Base-by-base conservation (phyloP, 2,113 vertebrate species). In the Zosterops hypoxanthus region DNA sequence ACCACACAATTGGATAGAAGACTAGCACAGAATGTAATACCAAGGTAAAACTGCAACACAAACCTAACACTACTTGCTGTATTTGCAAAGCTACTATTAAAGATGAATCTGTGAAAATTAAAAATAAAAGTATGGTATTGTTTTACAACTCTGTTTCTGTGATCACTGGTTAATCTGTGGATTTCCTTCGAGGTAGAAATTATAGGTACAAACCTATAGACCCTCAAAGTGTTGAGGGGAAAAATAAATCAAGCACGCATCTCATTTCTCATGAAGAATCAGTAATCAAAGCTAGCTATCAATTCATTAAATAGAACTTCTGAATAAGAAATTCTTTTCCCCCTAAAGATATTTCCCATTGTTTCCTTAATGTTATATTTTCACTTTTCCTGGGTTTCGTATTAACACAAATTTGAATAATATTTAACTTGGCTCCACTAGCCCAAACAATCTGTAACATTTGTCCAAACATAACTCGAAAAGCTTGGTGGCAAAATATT, bases 331-430 rank as follows among this genome's bases (percentile, higher is more conserved):
- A 50, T 39, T 77, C 7, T 53, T 61, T 41, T 7, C 4, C n/a
- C 33, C 23, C 13, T 8, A 8, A 26, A 64, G n/a, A 72, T 8
- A 63, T 29, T 63, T 73, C 49, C 53, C 29, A n/a, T 65, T 87
- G 90, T 87, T 71, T 39, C 52, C 55, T 77, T 88, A 6, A 70
- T 18, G 13, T 53, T 61, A 19, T 25, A 83, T 81, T 90, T 88
- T 68, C 76, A 92, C 52, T 71, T 93, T 83, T 88, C 53, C 76
- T 90, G 19, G 39, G 68, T 88, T 94, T 93, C 76, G 53, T 92
- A 81, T 92, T 92, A 86, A 96, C 83, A 64, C 72, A 88, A 95
- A 96, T 75, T 83, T 78, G 84, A 88, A 93, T 81, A 93, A 88
- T 94, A 86, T 93, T 95, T 96, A 96, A 87, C 85, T 93, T 92